A percentile compares a stretch with the other conserved stretches of the same genome.
These are phyloP conservation scores for Habrosyne pyritoides DNA, from an alignment of 2,888 invertebrate genomes.

Conservation along the genomic window DNA sequence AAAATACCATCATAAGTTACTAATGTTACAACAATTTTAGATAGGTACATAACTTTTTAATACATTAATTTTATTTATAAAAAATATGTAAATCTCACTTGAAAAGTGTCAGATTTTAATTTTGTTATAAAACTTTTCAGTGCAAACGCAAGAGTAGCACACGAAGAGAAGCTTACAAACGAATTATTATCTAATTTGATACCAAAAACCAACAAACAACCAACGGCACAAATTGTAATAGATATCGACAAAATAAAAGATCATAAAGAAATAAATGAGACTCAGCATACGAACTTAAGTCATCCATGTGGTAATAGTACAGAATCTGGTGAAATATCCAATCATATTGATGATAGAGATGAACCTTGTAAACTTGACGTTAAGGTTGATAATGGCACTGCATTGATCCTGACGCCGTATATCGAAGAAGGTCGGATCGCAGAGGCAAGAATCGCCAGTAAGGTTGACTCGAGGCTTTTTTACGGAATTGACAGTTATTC, in stretches of 20 bases:
- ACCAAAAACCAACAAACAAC: not conserved
- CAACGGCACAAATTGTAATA: too few relatives aligned
- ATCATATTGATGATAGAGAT: not conserved
- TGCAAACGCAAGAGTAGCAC: constrained; percentile 40
- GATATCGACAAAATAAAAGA: not conserved
- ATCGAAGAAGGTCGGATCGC: constrained; percentile 59
- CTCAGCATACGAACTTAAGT: not conserved
- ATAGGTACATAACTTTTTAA: not conserved
- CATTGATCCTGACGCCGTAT: constrained; percentile 66
- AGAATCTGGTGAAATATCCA: not conserved
- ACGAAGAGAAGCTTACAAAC: constrained; percentile 21
- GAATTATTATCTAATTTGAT: constrained; percentile 6
- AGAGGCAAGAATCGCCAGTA: constrained; percentile 61
- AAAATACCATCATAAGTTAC: too few relatives aligned
- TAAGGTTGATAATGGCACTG: constrained; percentile 50
- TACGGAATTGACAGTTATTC: constrained; percentile 76
- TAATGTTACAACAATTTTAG: too few relatives aligned
- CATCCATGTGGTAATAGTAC: not conserved
- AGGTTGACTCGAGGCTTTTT: constrained; percentile 56
- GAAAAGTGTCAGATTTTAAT: too few relatives aligned
- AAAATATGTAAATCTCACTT: too few relatives aligned
- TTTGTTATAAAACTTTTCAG: constrained; percentile 38
- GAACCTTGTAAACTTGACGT: constrained; percentile 21
- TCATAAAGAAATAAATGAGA: not conserved
- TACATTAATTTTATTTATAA: not conserved